phyloP scores from a whole-genome alignment of 1,140 invertebrate genomes.

The Batillaria attramentaria region DNA sequence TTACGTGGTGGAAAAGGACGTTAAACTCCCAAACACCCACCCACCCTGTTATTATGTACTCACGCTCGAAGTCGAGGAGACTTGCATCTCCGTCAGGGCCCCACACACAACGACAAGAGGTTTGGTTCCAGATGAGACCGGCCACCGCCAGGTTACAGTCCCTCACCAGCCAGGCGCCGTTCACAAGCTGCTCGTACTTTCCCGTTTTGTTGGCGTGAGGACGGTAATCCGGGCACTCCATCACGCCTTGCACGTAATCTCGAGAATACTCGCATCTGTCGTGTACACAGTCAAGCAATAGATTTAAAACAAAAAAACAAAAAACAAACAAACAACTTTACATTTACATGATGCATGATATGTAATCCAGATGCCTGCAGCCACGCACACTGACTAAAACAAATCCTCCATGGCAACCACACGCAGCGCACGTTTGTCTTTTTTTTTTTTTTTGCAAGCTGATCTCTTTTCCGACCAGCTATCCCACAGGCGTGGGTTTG shows the following conservation, averaged over 20 bases:
- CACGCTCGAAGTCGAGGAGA: conserved; percentile 26
- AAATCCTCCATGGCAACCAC: too few species aligned
- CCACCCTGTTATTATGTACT: too few species aligned
- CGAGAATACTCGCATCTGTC: neutral
- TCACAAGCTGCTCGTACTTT: conserved; percentile 48
- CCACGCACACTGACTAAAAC: too few species aligned
- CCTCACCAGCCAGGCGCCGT: conserved; percentile 42
- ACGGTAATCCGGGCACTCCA: conserved; percentile 35
- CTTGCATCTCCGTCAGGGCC: conserved; percentile 26
- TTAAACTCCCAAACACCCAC: too few species aligned
- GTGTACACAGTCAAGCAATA: too few species aligned
- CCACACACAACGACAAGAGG: conserved; percentile 45
- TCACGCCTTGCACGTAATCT: neutral
- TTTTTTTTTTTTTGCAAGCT: too few species aligned
- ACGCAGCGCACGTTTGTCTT: too few species aligned
- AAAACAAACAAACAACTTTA: too few species aligned
- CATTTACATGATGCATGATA: neutral
- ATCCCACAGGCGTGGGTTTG: too few species aligned
- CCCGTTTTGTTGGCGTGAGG: conserved; percentile 10
- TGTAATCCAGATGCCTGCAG: neutral
- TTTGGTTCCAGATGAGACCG: conserved; percentile 48
- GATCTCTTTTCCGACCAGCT: too few species aligned
- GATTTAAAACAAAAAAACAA: neutral
- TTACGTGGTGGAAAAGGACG: too few species aligned
- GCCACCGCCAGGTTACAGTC: conserved; percentile 46